phyloP scores from a whole-genome alignment of 1,140 invertebrate species.

The Pygmarrhopalites habei region DNA sequence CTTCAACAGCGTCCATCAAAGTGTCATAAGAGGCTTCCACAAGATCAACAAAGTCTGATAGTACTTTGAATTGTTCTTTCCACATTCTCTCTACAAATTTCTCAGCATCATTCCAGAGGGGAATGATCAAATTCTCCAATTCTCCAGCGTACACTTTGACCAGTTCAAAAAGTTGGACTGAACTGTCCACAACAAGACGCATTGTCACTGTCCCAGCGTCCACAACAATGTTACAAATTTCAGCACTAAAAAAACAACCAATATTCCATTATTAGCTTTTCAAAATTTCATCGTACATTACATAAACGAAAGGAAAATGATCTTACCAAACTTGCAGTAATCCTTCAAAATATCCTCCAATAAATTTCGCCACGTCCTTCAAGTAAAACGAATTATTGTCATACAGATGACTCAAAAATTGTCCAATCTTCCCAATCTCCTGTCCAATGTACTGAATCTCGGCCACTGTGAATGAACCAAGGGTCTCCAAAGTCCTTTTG shows the following conservation, averaged over 20 bases:
- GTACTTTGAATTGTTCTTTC: constrained; percentile 17
- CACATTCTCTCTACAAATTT: constrained; percentile 25
- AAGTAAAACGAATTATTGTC: constrained; percentile 33
- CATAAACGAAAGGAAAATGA: too few species aligned
- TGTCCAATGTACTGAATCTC: constrained; percentile 4
- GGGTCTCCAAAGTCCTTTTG: neutral
- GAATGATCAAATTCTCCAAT: constrained; percentile 38
- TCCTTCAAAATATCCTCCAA: neutral
- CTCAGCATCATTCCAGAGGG: constrained; percentile 32
- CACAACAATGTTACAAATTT: neutral
- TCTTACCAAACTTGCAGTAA: neutral
- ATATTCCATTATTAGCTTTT: too few species aligned
- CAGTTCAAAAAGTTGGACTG: too few species aligned
- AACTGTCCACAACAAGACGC: too few species aligned
- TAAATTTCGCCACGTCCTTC: constrained; percentile 11
- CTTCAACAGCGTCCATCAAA: constrained; percentile 22
- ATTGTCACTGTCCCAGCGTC: too few species aligned
- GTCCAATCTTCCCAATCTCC: neutral
- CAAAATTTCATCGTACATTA: too few species aligned
- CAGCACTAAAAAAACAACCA: neutral
- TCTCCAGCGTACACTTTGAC: constrained; percentile 33
- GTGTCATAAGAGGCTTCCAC: constrained; percentile 25
- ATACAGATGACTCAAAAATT: constrained; percentile 20
- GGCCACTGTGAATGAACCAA: neutral
- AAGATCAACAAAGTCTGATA: neutral